Conservation (phyloP, 2,113 vertebrate species). For the Festucalex cinctus region DNA sequence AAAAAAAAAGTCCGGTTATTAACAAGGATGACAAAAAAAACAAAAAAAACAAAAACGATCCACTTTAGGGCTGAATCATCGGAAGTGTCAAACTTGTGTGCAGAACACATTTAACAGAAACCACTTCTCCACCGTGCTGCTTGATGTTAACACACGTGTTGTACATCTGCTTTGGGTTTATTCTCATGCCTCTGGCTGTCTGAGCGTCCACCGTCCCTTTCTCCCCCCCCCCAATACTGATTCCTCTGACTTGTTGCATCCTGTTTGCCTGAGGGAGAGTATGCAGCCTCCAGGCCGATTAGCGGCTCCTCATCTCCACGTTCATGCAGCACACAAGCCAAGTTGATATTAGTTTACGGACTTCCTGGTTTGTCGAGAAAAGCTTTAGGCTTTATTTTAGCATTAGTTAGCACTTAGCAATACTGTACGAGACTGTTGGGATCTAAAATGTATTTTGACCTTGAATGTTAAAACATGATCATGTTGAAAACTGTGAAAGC, state of each 20-base stretch:
- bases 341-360: background rate
- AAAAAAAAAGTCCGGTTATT: background rate
- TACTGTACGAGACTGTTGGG: too few relatives aligned
- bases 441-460: background rate
- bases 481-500: background rate
- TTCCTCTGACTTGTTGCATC: slow-evolving; percentile 2
- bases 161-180: slow-evolving; percentile 1
- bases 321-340: background rate
- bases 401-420: background rate
- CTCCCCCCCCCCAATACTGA: background rate
- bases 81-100: background rate
- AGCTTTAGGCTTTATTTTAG: background rate
- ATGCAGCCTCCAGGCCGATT: background rate
- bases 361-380: background rate
- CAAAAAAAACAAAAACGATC: background rate
- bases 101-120: background rate
- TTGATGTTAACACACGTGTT: background rate
- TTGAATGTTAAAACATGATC: background rate
- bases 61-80: background rate
- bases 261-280: background rate
- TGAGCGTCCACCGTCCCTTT: background rate
- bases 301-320: background rate
- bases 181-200: slow-evolving; percentile 3
- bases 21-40: background rate
- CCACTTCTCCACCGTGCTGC: background rate